These are phyloP conservation scores for Lamellibrachia luymesi DNA, from an alignment of 1,140 invertebrate species.

Conservation along the genomic window DNA sequence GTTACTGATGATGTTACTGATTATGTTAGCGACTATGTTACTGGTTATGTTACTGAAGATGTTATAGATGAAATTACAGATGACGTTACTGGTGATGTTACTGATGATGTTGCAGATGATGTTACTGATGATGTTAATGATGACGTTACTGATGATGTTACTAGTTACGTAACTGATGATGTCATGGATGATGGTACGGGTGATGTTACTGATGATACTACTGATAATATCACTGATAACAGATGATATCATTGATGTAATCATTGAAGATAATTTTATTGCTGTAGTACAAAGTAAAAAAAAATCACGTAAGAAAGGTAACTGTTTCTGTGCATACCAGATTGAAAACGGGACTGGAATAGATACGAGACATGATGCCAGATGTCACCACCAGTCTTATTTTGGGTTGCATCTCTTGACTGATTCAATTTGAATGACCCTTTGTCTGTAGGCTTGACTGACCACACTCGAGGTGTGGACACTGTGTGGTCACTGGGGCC, in stretches of 20 bases:
- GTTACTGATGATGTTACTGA: not conserved
- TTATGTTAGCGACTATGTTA: not conserved
- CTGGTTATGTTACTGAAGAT: not conserved
- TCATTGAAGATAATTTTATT: not conserved
- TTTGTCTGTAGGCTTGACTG: not conserved
- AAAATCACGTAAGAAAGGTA: not conserved
- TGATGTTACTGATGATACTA: not conserved
- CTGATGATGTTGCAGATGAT: no score
- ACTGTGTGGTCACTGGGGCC: not conserved
- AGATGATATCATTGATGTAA: not conserved
- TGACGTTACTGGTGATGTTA: not conserved
- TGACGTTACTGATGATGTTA: not conserved
- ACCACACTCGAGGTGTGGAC: not conserved
- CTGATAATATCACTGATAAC: not conserved
- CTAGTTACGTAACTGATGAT: not conserved
- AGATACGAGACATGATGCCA: not conserved
- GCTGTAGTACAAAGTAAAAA: not conserved
- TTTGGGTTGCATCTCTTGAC: not conserved
- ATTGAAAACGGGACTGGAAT: not conserved
- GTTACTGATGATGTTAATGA: no score
- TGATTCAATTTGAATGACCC: not conserved
- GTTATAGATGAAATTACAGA: not conserved
- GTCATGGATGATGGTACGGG: no score
- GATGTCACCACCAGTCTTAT: not conserved
- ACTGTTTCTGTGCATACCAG: not conserved